A percentile compares a stretch with the other conserved stretches of the same genome.
phyloP scores from a whole-genome alignment of 2,888 invertebrate species.

The Ormyrus labotus region DNA sequence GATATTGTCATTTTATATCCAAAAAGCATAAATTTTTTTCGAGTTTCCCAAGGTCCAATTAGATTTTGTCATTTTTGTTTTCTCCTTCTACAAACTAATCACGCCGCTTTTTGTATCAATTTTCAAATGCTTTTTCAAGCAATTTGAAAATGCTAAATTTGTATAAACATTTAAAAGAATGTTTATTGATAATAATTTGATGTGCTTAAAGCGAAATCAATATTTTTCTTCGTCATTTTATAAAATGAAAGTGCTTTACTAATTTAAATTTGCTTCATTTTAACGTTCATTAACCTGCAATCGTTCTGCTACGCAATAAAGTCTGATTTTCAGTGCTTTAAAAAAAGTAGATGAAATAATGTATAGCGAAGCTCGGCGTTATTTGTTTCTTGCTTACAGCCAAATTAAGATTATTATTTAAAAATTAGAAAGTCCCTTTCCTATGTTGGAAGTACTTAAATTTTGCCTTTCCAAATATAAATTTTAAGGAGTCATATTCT shows the following conservation, averaged over 20 bases:
- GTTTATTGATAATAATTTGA: too few species aligned
- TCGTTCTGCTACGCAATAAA: background rate
- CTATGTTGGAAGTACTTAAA: background rate
- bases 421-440: background rate
- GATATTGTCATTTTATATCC: background rate
- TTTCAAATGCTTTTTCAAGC: background rate
- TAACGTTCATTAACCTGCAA: slow-evolving; percentile 6
- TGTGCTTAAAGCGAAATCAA: too few species aligned
- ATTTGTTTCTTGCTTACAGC: slow-evolving; percentile 9
- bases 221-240: background rate
- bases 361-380: background rate
- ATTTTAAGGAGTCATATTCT: background rate
- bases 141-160: background rate
- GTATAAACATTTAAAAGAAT: background rate
- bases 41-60: slow-evolving; percentile 3
- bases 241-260: slow-evolving; percentile 4
- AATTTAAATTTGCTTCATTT: slow-evolving; percentile 9
- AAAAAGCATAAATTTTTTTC: background rate
- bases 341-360: slow-evolving; percentile 1
- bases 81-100: background rate
- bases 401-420: background rate
- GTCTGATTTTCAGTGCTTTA: background rate
- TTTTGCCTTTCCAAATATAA: background rate
- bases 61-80: background rate
- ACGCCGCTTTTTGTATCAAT: background rate